phyloP scores from a whole-genome alignment of 2,113 vertebrate genomes.

The Epinephelus cyanopodus region DNA sequence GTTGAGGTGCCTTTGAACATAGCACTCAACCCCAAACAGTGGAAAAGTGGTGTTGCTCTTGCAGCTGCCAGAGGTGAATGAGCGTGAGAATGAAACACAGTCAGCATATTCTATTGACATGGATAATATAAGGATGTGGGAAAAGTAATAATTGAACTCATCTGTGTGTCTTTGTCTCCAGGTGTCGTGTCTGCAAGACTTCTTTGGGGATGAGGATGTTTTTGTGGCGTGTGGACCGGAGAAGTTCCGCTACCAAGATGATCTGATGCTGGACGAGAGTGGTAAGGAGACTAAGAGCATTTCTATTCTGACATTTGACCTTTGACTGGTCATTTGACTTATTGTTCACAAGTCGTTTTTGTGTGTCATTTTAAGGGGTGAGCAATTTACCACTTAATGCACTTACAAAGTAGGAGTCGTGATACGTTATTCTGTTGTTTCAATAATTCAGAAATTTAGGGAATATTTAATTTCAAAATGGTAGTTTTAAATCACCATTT shows the following conservation, averaged over 20 bases:
- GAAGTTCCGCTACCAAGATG: slow-evolving; percentile 97
- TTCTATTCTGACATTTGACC: slow-evolving; percentile 32
- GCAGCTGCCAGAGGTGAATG: neutral
- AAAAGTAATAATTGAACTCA: neutral
- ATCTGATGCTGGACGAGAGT: slow-evolving; percentile 95
- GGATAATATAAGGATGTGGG: neutral
- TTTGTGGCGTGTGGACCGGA: slow-evolving; percentile 97
- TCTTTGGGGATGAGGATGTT: slow-evolving; percentile 97
- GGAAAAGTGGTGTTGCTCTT: neutral
- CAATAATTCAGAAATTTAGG: neutral
- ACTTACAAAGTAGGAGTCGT: neutral
- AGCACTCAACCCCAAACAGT: neutral
- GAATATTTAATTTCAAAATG: neutral
- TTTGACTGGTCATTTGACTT: neutral
- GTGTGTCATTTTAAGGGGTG: neutral
- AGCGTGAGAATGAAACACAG: neutral
- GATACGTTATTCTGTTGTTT: neutral
- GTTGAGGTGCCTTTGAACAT: neutral
- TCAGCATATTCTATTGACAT: neutral
- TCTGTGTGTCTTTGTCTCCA: slow-evolving; percentile 59
- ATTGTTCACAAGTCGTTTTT: neutral
- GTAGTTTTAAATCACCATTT: neutral
- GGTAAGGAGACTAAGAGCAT: slow-evolving; percentile 82
- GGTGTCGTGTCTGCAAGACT: slow-evolving; percentile 97
- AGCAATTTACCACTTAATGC: neutral